Evolutionary conservation across 1,140 invertebrate species (phyloP), one percentile per base, ranked within the genome.

Genomic region (Neodiprion pinetum): DNA sequence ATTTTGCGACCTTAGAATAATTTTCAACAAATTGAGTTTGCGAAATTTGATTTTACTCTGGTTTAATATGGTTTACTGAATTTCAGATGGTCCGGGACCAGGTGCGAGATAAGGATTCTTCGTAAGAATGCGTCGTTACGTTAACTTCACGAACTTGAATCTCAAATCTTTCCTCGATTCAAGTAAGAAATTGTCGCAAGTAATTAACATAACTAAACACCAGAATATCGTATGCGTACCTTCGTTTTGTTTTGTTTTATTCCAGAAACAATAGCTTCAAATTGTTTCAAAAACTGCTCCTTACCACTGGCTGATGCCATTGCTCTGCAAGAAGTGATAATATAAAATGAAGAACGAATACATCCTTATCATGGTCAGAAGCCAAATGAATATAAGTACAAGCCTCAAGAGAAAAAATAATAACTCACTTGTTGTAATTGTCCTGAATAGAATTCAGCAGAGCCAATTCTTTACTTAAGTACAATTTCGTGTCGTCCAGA

Each of bases 361-460:
- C 28, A 5, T 40, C 28, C 28, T 1, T 5, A 5, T 40, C 28
- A 40, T 40, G 28, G 28, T 40, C 28, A 40, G 2, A 40, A 40
- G 28, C 28, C 0, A 40, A 66, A 66, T 66, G 7, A 66, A 66
- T n/a, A 21, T 1, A 49, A 53, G 17, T 66, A 21, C 9, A 40
- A 40, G 28, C 28, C 28, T 71, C 72, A 40, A 74, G 53, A 70
- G 71, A 65, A 48, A 81, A 65, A 72, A 73, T 74, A 66, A 71
- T 66, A 66, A 93, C 93, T 92, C 90, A 97, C 96, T 95, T 92
- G 77, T 94, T 92, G 89, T 97, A 98, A 85, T 95, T 97, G 81
- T 99, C 96, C 79, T 96, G 92, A 77, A 99, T 97, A 0, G 97
- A 99, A 90, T 99, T 98, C 8, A 99, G 87, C 65, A 99, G 88